phyloP scores from a whole-genome alignment of 1,140 invertebrate genomes.

The Tetramorium alpestre region DNA sequence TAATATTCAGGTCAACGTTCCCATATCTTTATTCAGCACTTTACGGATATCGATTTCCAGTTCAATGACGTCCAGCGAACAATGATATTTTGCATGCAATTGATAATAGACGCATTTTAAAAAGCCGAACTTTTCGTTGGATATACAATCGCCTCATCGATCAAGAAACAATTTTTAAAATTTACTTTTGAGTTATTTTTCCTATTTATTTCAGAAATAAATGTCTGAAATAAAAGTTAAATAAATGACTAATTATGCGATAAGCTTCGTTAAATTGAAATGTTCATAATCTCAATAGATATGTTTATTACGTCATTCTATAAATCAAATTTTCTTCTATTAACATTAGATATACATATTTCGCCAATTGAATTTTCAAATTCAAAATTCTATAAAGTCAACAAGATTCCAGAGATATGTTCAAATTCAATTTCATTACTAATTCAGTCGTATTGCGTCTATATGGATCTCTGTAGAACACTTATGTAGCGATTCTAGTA shows the following conservation, averaged over 20 bases:
- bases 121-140: background rate
- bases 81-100: background rate
- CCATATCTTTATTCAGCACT: constrained; percentile 45
- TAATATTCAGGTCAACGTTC: constrained; percentile 52
- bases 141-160: background rate
- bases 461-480: background rate
- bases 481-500: background rate
- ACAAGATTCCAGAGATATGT: background rate
- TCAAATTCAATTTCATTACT: constrained; percentile 7
- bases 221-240: background rate
- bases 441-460: background rate
- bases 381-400: background rate
- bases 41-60: constrained; percentile 29
- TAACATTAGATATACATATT: background rate
- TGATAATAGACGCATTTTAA: background rate
- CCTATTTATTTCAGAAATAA: background rate
- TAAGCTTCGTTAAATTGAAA: background rate
- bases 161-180: background rate
- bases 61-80: background rate
- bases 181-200: background rate
- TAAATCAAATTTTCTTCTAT: background rate
- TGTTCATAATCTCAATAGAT: background rate
- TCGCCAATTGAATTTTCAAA: background rate
- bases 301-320: background rate
- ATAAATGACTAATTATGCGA: background rate